These are phyloP conservation scores for Spinus pinus DNA, from an alignment of 2,797 vertebrate species.

Conservation along the genomic window DNA sequence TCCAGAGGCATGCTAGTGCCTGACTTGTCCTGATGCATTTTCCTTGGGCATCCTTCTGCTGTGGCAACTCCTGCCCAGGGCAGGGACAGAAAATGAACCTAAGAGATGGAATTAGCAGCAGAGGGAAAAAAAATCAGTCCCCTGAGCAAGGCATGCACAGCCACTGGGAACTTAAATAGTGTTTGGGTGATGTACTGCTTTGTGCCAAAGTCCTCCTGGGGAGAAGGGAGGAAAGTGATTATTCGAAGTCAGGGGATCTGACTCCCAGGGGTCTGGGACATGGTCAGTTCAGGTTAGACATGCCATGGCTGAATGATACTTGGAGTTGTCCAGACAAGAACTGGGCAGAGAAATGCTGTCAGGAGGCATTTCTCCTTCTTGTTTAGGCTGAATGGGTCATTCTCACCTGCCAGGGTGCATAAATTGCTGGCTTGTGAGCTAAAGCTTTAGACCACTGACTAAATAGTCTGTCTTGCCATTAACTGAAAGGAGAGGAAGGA, in stretches of 20 bases:
- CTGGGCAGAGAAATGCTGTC: background rate
- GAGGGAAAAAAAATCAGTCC: background rate
- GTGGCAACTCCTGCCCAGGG: background rate
- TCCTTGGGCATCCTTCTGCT: background rate
- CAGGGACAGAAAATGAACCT: background rate
- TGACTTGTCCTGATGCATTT: background rate
- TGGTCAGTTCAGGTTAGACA: background rate
- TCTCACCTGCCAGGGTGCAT: slow-evolving; percentile 24
- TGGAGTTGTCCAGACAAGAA: background rate
- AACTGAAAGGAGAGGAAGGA: background rate
- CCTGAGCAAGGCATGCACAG: background rate
- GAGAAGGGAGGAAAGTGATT: background rate
- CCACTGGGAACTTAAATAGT: background rate
- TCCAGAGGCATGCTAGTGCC: background rate
- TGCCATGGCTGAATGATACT: background rate
- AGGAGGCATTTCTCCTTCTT: slow-evolving; percentile 4
- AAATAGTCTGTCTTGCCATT: background rate
- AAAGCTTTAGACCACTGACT: background rate
- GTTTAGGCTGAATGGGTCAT: slow-evolving; percentile 20
- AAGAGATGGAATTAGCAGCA: background rate
- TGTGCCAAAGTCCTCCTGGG: background rate
- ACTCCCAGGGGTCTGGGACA: background rate
- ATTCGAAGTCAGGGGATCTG: background rate
- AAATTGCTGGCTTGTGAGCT: slow-evolving; percentile 17
- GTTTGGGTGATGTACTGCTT: background rate